phyloP scores from a whole-genome alignment of 1,140 invertebrate genomes.

The Drosophila tsacasi region DNA sequence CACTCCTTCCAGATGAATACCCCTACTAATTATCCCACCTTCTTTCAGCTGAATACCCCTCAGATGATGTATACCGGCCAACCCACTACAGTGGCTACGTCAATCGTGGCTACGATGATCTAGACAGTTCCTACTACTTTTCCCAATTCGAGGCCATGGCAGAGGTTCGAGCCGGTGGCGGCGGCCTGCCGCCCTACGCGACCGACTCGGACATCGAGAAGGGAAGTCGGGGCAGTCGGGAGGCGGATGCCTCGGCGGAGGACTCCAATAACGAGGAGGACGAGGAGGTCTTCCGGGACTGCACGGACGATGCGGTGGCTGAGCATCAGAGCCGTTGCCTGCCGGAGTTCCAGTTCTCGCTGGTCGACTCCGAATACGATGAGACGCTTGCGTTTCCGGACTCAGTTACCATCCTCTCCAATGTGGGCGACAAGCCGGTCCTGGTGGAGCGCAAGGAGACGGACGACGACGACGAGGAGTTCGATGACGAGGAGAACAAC shows the following conservation, averaged over 20 bases:
- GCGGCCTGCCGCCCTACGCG: constrained; percentile 49
- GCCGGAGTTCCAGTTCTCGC: constrained; percentile 81
- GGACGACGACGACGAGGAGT: constrained; percentile 74
- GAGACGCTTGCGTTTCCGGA: constrained; percentile 88
- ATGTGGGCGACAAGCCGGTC: constrained; percentile 86
- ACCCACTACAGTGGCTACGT: constrained; percentile 60
- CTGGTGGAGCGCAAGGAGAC: constrained; percentile 84
- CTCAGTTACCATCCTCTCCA: constrained; percentile 86
- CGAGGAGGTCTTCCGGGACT: constrained; percentile 36
- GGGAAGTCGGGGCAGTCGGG: constrained; percentile 17
- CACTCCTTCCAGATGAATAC: background rate
- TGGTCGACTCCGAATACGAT: constrained; percentile 88
- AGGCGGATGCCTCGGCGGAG: constrained; percentile 17
- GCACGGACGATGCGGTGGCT: constrained; percentile 41
- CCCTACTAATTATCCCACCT: background rate
- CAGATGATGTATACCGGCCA: constrained; percentile 64
- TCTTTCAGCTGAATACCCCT: constrained; percentile 55
- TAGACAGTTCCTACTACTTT: constrained; percentile 77
- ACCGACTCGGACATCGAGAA: constrained; percentile 10
- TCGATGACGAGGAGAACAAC: constrained; percentile 64
- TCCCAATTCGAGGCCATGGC: constrained; percentile 71
- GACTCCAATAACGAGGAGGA: constrained; percentile 21
- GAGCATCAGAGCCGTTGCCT: constrained; percentile 62
- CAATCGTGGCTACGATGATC: constrained; percentile 75
- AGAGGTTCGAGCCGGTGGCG: constrained; percentile 10